Conservation (phyloP, 2,113 vertebrate genomes). For the Atractosteus spatula region DNA sequence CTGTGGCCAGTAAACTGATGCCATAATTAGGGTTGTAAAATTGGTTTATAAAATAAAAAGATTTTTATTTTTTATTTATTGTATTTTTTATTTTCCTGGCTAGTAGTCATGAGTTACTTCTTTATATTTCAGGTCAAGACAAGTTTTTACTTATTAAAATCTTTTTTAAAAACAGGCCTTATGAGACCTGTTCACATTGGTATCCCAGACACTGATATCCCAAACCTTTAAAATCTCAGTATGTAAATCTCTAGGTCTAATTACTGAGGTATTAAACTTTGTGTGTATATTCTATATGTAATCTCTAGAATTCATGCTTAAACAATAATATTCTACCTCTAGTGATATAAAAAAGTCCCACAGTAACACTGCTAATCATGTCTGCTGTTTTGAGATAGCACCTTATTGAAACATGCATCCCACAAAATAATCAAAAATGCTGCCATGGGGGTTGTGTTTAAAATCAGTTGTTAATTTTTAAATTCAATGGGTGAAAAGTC, state of each 20-base stretch:
- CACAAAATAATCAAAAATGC: conserved; percentile 11
- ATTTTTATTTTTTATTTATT: too few relatives aligned
- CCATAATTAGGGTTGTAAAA: not conserved
- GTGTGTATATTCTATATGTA: not conserved
- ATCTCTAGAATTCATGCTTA: conserved; percentile 7
- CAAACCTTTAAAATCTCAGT: not conserved
- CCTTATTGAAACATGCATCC: conserved; percentile 10
- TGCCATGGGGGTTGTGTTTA: not conserved
- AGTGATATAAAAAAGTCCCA: conserved; percentile 6
- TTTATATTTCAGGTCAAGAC: too few relatives aligned
- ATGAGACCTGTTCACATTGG: too few relatives aligned
- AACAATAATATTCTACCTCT: conserved; percentile 12
- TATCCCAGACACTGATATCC: not conserved
- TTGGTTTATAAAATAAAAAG: too few relatives aligned
- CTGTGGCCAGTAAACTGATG: too few relatives aligned
- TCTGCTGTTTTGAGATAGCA: conserved; percentile 17
- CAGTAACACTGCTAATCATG: conserved; percentile 14
- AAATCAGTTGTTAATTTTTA: conserved; percentile 10
- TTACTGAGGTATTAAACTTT: conserved; percentile 9
- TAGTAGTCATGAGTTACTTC: not conserved
- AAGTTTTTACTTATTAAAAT: too few relatives aligned
- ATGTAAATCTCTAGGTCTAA: conserved; percentile 5
- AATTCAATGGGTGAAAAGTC: not conserved
- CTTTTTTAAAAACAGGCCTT: too few relatives aligned
- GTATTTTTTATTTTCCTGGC: not conserved